Conservation (phyloP, 2,797 vertebrate genomes). For the Gymnothorax javanicus region DNA sequence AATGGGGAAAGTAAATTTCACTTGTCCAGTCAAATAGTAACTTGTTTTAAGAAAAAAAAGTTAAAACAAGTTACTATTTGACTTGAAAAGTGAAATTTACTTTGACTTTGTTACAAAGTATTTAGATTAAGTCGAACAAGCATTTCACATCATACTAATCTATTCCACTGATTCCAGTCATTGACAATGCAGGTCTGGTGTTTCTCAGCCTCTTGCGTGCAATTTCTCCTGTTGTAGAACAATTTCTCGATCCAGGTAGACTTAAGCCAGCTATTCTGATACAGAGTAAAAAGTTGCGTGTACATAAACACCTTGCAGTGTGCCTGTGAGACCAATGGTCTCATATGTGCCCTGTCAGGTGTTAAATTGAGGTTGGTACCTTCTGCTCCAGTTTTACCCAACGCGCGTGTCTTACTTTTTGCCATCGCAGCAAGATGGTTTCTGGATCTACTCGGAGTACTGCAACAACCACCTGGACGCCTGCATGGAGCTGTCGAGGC, state of each 20-base stretch:
- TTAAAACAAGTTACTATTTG: too few species aligned
- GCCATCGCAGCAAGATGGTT: constrained; percentile 90
- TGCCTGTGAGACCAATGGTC: too few species aligned
- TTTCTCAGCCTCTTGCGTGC: background rate
- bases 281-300: too few species aligned
- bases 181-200: background rate
- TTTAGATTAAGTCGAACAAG: background rate
- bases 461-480: constrained; percentile 98
- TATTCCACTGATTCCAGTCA: background rate
- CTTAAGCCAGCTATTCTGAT: background rate
- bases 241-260: background rate
- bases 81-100: too few species aligned
- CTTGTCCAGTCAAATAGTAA: too few species aligned
- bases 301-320: too few species aligned
- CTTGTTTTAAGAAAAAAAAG: too few species aligned
- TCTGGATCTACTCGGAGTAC: constrained; percentile 99
- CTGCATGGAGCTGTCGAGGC: constrained; percentile 96
- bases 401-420: background rate
- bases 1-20: too few species aligned
- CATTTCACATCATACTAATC: background rate
- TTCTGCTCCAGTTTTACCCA: background rate
- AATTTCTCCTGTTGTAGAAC: background rate
- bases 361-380: background rate
- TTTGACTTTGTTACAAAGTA: too few species aligned
- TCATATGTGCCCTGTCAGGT: too few species aligned